Evolutionary conservation across 1,140 invertebrate genomes (phyloP), one percentile per base, ranked within the genome.

Genomic region (Drosophila erecta): DNA sequence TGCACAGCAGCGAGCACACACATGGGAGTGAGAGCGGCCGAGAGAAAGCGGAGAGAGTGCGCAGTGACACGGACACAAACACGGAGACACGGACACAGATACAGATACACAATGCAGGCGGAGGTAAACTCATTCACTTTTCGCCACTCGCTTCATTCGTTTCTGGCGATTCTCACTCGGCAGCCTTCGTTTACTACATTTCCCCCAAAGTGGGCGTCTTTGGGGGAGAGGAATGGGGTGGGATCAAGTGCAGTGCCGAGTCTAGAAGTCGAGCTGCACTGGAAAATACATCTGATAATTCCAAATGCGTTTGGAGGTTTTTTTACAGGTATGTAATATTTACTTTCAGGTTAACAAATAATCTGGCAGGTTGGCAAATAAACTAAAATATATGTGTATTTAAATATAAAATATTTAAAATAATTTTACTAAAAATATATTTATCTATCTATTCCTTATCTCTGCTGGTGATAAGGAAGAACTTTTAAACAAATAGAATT

Each of bases 61-160:
- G 84, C 84, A 89, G 56, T 80, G 76, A 59, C 57, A 74, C 55
- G 64, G 43, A 64, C 64, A 38, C 30, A 10, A 30, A 10, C 3
- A 62, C 56, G 56, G 57, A 22, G 47, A 17, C 58, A 69, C 17
- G 53, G 37, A 47, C 53, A 60, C 69, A 50, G 17, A 40, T 46
- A 46, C 30, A 24, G 55, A 10, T 43, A 40, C 50, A 56, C 65
- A 78, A 72, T 81, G 77, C 80, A 79, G 66, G 38, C 62, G 38
- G 59, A 70, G 64, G 75, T 57, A 70, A 60, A 66, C 84, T 74
- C 84, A 89, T 89, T 89, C 84, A 89, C 47, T 74, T 89, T 78
- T 90, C 69, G 53, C 64, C 79, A 65, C 50, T 65, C 66, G 66
- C 55, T 79, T 79, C 78, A 80, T 80, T 85, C 73, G 70, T 40